These are phyloP conservation scores for Andricus grossulariae DNA, from an alignment of 1,140 invertebrate species.

Conservation along the genomic window DNA sequence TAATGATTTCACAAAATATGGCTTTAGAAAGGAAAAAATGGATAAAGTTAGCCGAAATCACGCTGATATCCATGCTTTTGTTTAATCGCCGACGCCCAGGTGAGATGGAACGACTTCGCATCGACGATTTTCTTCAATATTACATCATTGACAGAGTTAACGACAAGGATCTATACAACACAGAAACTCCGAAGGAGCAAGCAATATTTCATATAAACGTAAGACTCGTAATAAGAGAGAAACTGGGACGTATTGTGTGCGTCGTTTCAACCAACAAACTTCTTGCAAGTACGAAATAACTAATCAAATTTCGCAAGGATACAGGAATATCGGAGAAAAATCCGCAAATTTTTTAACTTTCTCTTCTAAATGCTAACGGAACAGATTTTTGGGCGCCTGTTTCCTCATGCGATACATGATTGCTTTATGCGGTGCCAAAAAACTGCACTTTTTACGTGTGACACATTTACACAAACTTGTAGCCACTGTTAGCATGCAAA, in stretches of 20 bases:
- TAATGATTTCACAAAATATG: not conserved
- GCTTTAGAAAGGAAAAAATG: not conserved
- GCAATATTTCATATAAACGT: not conserved
- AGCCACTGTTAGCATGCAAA: not conserved
- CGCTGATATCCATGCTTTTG: slow-evolving; percentile 16
- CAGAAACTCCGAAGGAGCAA: not conserved
- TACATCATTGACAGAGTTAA: not conserved
- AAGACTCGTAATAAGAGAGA: not conserved
- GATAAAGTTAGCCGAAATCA: not conserved
- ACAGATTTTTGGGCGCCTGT: not conserved
- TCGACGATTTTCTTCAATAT: not conserved
- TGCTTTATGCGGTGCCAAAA: slow-evolving; percentile 32
- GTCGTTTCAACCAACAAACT: not conserved
- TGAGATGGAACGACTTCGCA: slow-evolving; percentile 23
- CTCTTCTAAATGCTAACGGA: not conserved
- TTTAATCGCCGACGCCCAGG: slow-evolving; percentile 26
- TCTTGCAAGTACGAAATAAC: not conserved
- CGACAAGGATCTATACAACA: not conserved
- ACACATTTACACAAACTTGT: slow-evolving; percentile 32
- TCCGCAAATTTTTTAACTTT: slow-evolving; percentile 24
- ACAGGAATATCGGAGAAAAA: slow-evolving; percentile 5
- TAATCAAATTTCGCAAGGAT: not conserved
- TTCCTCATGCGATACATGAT: slow-evolving; percentile 23
- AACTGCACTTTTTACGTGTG: not conserved
- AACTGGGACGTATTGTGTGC: not conserved